Conservation (phyloP, 2,113 vertebrate genomes). For the Dendrocopos noguchii region DNA sequence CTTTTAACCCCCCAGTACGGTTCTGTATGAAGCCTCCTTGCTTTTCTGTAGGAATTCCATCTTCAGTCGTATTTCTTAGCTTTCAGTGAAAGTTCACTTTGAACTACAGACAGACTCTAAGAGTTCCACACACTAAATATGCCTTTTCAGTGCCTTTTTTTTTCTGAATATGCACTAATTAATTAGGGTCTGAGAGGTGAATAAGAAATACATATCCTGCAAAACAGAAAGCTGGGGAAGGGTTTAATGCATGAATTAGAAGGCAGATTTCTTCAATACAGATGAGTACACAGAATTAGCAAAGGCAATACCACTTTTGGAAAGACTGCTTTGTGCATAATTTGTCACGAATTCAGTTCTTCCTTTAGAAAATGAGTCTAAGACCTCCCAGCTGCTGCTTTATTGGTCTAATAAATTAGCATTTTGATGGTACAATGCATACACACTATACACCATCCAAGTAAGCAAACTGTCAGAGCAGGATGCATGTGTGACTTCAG, state of each 20-base stretch:
- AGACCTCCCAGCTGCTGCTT: conserved; percentile 70
- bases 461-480: not conserved
- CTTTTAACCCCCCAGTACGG: not conserved
- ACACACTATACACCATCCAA: not conserved
- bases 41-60: not conserved
- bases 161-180: conserved; percentile 25
- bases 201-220: conserved; percentile 11
- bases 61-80: not conserved
- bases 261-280: conserved; percentile 62
- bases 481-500: not conserved
- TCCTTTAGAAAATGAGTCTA: conserved; percentile 69
- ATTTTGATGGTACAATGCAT: conserved; percentile 17
- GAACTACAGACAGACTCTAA: not conserved
- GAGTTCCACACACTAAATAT: not conserved
- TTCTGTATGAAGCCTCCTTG: not conserved
- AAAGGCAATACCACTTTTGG: conserved; percentile 52
- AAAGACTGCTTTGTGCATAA: conserved; percentile 52
- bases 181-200: conserved; percentile 32
- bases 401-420: conserved; percentile 65
- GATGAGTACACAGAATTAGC: conserved; percentile 65
- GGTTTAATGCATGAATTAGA: conserved; percentile 37
- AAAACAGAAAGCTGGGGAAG: conserved; percentile 4
- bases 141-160: conserved; percentile 5
- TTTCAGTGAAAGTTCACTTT: not conserved
- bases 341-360: conserved; percentile 65